Base-by-base conservation (phyloP, 2,888 invertebrate species). In the Tethea ocularis region DNA sequence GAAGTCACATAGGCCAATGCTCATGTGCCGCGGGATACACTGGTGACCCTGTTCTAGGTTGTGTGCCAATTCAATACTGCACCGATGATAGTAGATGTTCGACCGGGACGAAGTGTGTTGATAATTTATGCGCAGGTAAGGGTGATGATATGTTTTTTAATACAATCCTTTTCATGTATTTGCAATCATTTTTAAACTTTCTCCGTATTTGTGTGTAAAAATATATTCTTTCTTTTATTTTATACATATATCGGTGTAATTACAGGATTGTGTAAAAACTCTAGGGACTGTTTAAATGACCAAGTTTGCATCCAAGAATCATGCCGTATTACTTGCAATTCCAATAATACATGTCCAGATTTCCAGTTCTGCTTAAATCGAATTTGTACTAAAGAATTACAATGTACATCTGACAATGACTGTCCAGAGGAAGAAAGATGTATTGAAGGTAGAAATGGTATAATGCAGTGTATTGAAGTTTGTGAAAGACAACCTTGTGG, bases 1-100 rank as follows among this genome's bases (percentile, higher is more conserved):
- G 94, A 67, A 97, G 97, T 83, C 98, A 98, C 76, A 95, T 96
- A 55, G 97, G 97, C 0, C 93, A 96, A 41, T 98, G 98, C 79
- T 94, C 95, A n/a, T 98, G 98, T 82, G 94, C 95, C 71, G 94
- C 97, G 24, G 98, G 98, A 52, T 96, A 95, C 66, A 97, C 97
- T 0, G 98, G 98, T 26, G 97, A 98, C 87, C 97, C 98, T 13
- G 95, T 96, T 62, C 93, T 97, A 63, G 98, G 98, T 15, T 98
- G 98, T 80, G 95, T 96, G 26, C 94, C 96, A 1, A 94, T 98
- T 57, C 97, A 97, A 73, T 97, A 97, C 75, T 98, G 98, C 77
- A 95, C 95, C 55, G 94, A 94, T 59, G 97, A 98, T 68, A 94
- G 92, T 51, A 97, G 97, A 80, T 98, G 98, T 82, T 95, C 97